phyloP scores from a whole-genome alignment of 2,113 vertebrate genomes.

The Benitochromis conjunctus region DNA sequence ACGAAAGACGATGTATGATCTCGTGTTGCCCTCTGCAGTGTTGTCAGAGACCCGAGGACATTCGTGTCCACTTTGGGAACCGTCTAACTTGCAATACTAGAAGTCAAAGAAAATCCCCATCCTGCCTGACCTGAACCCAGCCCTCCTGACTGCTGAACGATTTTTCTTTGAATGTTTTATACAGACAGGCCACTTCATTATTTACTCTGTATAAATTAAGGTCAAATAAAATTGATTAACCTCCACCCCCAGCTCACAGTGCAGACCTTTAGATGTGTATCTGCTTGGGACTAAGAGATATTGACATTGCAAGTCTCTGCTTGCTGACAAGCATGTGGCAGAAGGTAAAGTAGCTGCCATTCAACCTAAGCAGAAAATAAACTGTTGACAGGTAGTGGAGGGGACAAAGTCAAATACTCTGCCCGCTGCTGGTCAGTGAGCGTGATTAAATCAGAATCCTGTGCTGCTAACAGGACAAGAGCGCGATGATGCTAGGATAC shows the following conservation, averaged over 20 bases:
- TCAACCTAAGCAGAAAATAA: conserved; percentile 22
- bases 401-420: conserved; percentile 34
- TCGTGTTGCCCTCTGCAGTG: neutral
- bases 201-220: conserved; percentile 69
- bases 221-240: conserved; percentile 64
- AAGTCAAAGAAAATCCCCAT: neutral
- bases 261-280: conserved; percentile 57
- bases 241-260: conserved; percentile 25
- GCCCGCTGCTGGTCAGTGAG: neutral
- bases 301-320: conserved; percentile 38
- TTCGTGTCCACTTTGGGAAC: neutral
- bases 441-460: conserved; percentile 16
- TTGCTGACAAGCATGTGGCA: conserved; percentile 48
- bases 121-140: neutral
- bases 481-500: neutral
- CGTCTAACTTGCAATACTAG: neutral
- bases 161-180: conserved; percentile 52
- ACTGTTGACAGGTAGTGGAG: conserved; percentile 20
- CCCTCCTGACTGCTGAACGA: neutral
- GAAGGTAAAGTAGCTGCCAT: conserved; percentile 48
- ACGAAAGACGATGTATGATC: neutral
- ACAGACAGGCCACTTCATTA: conserved; percentile 58
- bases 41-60: neutral
- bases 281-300: conserved; percentile 54
- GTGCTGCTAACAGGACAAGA: neutral